Percentiles rank a stretch among this genome's conserved stretches.
Evolutionary conservation across 2,113 vertebrate genomes (phyloP).

Genomic region (Neotragus moschatus): DNA sequence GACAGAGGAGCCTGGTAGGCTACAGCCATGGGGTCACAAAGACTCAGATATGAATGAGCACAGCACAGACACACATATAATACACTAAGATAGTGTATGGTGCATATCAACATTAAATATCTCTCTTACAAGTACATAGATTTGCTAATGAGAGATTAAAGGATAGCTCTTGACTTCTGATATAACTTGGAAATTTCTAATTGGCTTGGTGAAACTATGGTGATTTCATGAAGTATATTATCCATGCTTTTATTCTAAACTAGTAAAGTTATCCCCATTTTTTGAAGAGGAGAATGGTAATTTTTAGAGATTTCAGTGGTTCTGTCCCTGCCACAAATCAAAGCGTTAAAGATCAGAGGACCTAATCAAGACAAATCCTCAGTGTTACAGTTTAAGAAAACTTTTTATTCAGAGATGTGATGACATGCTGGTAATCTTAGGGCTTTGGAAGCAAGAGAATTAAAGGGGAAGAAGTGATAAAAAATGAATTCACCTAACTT

Average conservation of each 20-base stretch:
- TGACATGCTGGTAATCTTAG: neutral
- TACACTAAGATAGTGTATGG: neutral
- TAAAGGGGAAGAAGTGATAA: neutral
- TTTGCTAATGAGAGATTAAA: neutral
- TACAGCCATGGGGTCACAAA: neutral
- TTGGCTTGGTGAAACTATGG: rapidly evolving
- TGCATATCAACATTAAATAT: neutral
- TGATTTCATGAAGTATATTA: neutral
- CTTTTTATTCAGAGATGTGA: neutral
- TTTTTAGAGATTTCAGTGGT: neutral
- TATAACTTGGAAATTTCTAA: neutral
- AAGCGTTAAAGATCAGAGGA: neutral
- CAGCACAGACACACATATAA: neutral
- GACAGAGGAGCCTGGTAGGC: neutral
- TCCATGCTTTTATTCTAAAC: neutral
- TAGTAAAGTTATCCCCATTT: neutral
- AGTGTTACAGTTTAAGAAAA: neutral
- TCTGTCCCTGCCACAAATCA: neutral
- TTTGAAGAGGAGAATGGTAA: neutral
- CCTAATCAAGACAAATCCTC: neutral
- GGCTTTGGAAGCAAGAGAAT: neutral
- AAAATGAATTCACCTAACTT: neutral
- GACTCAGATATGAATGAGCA: neutral
- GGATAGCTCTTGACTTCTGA: neutral
- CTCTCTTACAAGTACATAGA: neutral